A percentile compares a stretch with the other conserved stretches of the same genome.
phyloP scores from a whole-genome alignment of 2,113 vertebrate species.

The Atherinomorus stipes region DNA sequence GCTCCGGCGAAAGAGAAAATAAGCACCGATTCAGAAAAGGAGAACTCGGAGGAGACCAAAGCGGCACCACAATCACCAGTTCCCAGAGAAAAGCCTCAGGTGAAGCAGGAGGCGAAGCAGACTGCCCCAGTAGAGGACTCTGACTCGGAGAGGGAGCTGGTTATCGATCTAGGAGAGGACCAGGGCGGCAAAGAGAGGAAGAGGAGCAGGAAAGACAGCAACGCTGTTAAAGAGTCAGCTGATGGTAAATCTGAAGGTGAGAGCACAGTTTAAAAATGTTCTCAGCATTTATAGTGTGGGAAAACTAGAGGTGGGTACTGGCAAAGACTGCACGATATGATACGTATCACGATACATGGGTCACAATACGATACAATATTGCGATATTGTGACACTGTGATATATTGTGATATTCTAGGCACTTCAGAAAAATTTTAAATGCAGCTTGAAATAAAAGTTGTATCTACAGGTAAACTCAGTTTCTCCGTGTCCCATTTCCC shows the following conservation, averaged over 20 bases:
- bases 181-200: constrained; percentile 90
- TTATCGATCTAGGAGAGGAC: constrained; percentile 97
- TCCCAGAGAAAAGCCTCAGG: constrained; percentile 87
- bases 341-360: too few species aligned
- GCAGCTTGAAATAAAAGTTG: too few species aligned
- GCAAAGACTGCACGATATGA: too few species aligned
- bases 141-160: constrained; percentile 96
- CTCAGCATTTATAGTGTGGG: background rate
- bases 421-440: too few species aligned
- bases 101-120: constrained; percentile 88
- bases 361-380: too few species aligned
- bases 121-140: constrained; percentile 89
- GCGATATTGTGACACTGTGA: too few species aligned
- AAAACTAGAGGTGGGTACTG: background rate
- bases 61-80: constrained; percentile 69
- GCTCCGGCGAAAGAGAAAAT: constrained; percentile 80
- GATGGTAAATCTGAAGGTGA: constrained; percentile 89
- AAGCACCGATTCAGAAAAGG: constrained; percentile 83
- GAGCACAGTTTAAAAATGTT: background rate
- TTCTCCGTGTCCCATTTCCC: too few species aligned
- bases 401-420: too few species aligned
- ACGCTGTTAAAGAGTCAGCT: constrained; percentile 82
- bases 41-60: constrained; percentile 86
- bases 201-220: constrained; percentile 88
- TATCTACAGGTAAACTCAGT: too few species aligned